A percentile compares a stretch with the other conserved stretches of the same genome.
Evolutionary conservation across 2,113 vertebrate species (phyloP).

Genomic region (Pitta sordida): DNA sequence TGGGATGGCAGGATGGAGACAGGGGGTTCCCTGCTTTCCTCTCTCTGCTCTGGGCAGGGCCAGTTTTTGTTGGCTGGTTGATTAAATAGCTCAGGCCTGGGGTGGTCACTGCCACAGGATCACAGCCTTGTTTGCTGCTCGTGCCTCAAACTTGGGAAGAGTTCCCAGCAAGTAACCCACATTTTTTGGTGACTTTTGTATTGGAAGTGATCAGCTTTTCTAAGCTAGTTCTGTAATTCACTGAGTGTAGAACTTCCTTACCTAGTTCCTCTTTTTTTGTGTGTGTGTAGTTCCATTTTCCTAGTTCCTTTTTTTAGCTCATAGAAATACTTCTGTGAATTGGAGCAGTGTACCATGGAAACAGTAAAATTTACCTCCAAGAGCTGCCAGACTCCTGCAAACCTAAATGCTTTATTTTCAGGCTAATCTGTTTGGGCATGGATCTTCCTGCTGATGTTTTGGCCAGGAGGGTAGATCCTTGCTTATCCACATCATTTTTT

Average conservation of each 20-base stretch:
- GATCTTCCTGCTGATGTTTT: not conserved
- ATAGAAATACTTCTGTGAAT: not conserved
- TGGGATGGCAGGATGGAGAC: not conserved
- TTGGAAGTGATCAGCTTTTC: not conserved
- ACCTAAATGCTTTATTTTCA: not conserved
- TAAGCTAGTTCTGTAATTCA: not conserved
- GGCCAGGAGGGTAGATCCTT: not conserved
- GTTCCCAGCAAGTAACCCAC: not conserved
- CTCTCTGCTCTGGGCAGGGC: not conserved
- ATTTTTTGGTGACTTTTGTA: not conserved
- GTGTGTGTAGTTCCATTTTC: not conserved
- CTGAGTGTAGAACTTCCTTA: not conserved
- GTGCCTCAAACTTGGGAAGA: not conserved
- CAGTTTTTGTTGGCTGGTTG: not conserved
- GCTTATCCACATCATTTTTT: not conserved
- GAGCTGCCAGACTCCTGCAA: not conserved
- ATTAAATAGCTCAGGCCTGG: not conserved
- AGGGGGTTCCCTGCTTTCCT: not conserved
- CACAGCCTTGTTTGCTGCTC: fast-evolving
- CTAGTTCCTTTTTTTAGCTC: not conserved
- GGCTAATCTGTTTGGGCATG: not conserved
- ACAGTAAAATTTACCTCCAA: not conserved
- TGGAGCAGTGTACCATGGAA: not conserved
- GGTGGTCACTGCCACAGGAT: fast-evolving
- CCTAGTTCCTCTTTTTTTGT: not conserved